phyloP scores from a whole-genome alignment of 2,888 invertebrate species.

The Temnothorax unifasciatus region DNA sequence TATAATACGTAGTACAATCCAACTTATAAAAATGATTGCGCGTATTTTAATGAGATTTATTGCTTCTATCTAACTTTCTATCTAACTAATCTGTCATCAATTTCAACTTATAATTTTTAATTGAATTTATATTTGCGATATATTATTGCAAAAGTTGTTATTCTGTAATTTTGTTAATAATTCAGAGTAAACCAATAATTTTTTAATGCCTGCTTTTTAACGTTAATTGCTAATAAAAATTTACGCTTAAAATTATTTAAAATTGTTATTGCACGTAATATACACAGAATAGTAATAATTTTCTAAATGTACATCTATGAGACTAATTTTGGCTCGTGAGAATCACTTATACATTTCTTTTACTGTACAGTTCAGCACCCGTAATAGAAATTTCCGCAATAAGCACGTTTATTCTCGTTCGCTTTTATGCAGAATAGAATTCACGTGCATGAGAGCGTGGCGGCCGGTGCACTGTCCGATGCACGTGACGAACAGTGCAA shows the following conservation, averaged over 20 bases:
- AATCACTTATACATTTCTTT: not conserved
- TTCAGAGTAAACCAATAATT: not conserved
- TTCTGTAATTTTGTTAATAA: not conserved
- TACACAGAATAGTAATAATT: not conserved
- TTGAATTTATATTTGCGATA: not conserved
- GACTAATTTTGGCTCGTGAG: not conserved
- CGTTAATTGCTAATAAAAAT: not conserved
- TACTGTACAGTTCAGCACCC: not conserved
- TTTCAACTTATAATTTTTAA: constrained; percentile 1
- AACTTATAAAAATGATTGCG: not conserved
- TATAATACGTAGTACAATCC: constrained; percentile 13
- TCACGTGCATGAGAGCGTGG: constrained; percentile 83
- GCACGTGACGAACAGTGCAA: constrained; percentile 81
- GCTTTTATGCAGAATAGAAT: constrained; percentile 78
- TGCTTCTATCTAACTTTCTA: not conserved
- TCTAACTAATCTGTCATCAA: not conserved
- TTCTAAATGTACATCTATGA: not conserved
- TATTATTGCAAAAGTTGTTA: not conserved
- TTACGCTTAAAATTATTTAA: not conserved
- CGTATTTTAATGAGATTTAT: not conserved
- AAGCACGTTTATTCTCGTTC: constrained; percentile 34
- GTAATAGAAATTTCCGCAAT: constrained; percentile 39
- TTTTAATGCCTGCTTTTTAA: not conserved
- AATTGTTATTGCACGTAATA: not conserved
- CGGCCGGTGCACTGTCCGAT: constrained; percentile 77